Conservation (phyloP, 2,113 vertebrate species). For the Perognathus longimembris region DNA sequence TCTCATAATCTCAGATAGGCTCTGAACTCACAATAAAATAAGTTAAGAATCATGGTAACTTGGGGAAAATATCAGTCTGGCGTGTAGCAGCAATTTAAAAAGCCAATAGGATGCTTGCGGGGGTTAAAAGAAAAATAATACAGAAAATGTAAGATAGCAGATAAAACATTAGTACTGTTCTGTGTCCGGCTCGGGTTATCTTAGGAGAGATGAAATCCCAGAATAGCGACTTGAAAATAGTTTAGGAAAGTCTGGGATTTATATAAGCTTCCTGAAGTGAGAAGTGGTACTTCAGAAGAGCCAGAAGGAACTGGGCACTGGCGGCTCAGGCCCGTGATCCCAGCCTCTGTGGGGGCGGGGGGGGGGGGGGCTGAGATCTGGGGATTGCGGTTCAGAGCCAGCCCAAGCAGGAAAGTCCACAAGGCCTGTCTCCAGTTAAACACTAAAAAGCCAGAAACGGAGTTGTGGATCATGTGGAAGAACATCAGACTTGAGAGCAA, state of each 20-base stretch:
- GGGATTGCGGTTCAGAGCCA: too few relatives aligned
- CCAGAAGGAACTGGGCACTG: not conserved
- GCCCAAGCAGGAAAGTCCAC: too few relatives aligned
- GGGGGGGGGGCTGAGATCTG: too few relatives aligned
- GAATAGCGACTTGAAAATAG: constrained; percentile 60
- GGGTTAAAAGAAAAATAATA: constrained; percentile 59
- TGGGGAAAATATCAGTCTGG: constrained; percentile 72
- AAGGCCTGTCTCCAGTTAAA: too few relatives aligned
- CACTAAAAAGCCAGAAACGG: too few relatives aligned
- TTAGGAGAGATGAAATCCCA: constrained; percentile 62
- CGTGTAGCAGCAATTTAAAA: constrained; percentile 65
- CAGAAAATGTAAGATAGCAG: constrained; percentile 66
- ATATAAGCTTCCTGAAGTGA: constrained; percentile 23
- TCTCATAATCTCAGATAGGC: constrained; percentile 78
- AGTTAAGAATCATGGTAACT: constrained; percentile 72
- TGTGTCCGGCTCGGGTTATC: constrained; percentile 71
- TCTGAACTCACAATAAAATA: constrained; percentile 64
- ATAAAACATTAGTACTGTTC: constrained; percentile 75
- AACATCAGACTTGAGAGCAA: too few relatives aligned
- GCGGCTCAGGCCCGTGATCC: too few relatives aligned
- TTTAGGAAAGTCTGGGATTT: constrained; percentile 63
- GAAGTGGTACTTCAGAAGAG: constrained; percentile 43
- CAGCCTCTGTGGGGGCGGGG: too few relatives aligned
- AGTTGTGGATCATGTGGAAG: too few relatives aligned
- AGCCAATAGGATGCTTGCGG: constrained; percentile 68